Evolutionary conservation across 2,888 invertebrate species (phyloP).

Genomic region (Endomychus coccineus): DNA sequence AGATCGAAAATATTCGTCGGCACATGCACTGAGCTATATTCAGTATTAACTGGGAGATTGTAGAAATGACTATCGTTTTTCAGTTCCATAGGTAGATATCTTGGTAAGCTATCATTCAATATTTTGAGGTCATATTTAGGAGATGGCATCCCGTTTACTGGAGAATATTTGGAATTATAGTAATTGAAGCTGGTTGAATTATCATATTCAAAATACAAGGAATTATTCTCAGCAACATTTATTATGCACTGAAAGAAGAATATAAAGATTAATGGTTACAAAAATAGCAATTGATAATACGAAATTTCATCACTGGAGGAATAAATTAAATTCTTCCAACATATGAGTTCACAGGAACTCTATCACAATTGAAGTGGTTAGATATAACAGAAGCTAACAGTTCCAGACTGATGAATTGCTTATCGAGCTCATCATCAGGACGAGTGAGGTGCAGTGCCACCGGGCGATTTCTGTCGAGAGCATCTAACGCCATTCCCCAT

Average conservation of each 20-base stretch:
- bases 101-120: constrained; percentile 30
- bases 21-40: constrained; percentile 81
- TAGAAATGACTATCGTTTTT: constrained; percentile 77
- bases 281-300: no score
- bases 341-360: no score
- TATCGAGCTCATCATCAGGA: no score
- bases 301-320: no score
- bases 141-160: constrained; percentile 28
- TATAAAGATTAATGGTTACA: no score
- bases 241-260: constrained; percentile 61
- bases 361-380: no score
- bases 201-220: constrained; percentile 55
- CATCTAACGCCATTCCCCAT: no score
- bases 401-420: no score
- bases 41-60: constrained; percentile 72
- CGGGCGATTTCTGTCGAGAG: no score
- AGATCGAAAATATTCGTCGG: constrained; percentile 89
- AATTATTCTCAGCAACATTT: constrained; percentile 62
- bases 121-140: constrained; percentile 10
- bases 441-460: no score
- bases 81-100: constrained; percentile 53
- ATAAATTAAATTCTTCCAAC: no score
- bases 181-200: constrained; percentile 50
- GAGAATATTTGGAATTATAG: constrained; percentile 76
- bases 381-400: no score